Conservation (phyloP, 2,888 invertebrate species). For the Xylocampa areola region DNA sequence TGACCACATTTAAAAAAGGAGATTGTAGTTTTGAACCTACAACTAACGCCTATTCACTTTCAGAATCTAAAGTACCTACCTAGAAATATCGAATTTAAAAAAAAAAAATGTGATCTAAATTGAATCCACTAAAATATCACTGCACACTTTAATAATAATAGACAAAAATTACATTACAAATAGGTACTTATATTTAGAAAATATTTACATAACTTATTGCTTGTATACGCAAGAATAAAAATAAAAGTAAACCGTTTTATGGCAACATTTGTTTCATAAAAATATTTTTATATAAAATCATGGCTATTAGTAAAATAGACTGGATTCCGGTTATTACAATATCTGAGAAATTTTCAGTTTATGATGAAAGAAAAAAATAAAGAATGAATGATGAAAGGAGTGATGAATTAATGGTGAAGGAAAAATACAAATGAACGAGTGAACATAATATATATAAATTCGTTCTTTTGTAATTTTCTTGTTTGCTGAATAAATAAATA, state of each 20-base stretch:
- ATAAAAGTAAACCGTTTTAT: slow-evolving; percentile 38
- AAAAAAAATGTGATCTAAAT: neutral
- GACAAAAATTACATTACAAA: slow-evolving; percentile 39
- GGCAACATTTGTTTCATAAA: slow-evolving; percentile 51
- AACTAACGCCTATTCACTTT: too few relatives aligned
- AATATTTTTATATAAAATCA: slow-evolving; percentile 31
- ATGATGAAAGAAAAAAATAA: neutral
- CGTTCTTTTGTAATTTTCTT: too few relatives aligned
- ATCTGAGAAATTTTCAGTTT: slow-evolving; percentile 25
- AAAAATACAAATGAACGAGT: slow-evolving; percentile 5
- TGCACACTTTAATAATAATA: slow-evolving; percentile 39
- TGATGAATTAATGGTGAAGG: slow-evolving; percentile 16
- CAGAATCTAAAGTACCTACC: too few relatives aligned
- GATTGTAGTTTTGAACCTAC: too few relatives aligned
- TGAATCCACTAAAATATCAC: slow-evolving; percentile 33
- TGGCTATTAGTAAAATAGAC: slow-evolving; percentile 8
- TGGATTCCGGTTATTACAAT: neutral
- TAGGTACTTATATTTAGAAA: slow-evolving; percentile 36
- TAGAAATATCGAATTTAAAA: too few relatives aligned
- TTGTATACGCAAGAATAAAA: slow-evolving; percentile 30
- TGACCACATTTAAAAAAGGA: too few relatives aligned
- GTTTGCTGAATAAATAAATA: too few relatives aligned
- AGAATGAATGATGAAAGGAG: slow-evolving; percentile 1
- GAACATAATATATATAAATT: too few relatives aligned
- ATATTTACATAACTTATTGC: slow-evolving; percentile 59